These are phyloP conservation scores for Narcine bancroftii DNA, from an alignment of 2,113 vertebrate species.

Conservation along the genomic window DNA sequence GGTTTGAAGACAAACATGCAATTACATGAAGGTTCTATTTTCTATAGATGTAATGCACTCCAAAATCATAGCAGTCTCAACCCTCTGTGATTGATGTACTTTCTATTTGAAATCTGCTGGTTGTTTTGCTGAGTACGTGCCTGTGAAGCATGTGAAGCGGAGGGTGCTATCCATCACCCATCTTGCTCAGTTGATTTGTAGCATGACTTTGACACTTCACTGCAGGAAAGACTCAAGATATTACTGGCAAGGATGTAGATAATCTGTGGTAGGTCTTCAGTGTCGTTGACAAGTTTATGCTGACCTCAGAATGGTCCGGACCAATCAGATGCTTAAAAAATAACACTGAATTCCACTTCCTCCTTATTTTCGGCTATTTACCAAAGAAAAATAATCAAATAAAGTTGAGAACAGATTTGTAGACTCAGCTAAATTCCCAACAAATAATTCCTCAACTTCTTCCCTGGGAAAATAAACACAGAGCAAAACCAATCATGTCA, in stretches of 20 bases:
- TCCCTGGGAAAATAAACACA: background rate
- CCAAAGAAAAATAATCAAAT: constrained; percentile 10
- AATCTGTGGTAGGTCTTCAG: background rate
- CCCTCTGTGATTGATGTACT: background rate
- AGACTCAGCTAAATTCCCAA: background rate
- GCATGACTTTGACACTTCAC: background rate
- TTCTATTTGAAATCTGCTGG: background rate
- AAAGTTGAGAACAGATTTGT: background rate
- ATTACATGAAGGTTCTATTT: background rate
- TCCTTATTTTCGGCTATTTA: background rate
- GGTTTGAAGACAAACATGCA: no score
- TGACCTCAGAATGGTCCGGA: background rate
- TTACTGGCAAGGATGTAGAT: background rate
- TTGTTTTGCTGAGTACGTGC: background rate
- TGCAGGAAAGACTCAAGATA: background rate
- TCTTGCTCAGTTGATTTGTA: background rate
- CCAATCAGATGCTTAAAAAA: background rate
- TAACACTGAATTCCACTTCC: background rate
- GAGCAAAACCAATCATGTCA: background rate
- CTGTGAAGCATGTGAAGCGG: background rate
- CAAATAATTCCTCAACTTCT: background rate
- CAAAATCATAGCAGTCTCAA: background rate
- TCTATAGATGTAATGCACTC: background rate
- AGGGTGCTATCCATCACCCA: background rate
- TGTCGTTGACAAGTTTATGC: background rate